Evolutionary conservation across 2,888 invertebrate genomes (phyloP), one percentile per base, ranked within the genome.

Genomic region (Globia sparganii): DNA sequence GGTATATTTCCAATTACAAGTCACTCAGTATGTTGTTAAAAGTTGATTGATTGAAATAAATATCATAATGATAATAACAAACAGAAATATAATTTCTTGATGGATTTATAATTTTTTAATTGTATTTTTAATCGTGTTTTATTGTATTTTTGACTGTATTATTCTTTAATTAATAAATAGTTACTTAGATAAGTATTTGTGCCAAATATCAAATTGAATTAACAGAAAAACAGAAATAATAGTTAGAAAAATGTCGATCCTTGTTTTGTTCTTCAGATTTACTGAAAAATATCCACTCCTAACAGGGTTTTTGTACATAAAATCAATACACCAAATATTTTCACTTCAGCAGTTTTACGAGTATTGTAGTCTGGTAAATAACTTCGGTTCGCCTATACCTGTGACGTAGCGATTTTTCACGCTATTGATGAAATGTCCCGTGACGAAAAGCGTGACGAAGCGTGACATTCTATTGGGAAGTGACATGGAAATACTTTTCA

Each of bases 361-460:
- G n/a, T n/a, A 73, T 18, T 46, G 56, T 2, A 28, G 18, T n/a
- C 56, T 46, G 59, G 56, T 69, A 37, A 78, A 77, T 68, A 56
- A 8, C 69, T 56, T 68, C 18, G 62, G 58, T 59, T 61, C 80
- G 21, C 62, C 53, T 5, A 18, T 65, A 43, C 46, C 62, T 61
- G 59, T 82, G 83, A 72, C 75, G 71, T 64, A 58, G 58, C 75
- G 21, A 83, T 79, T 34, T 53, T 67, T 64, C 75, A 75, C 75
- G 59, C n/a, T 75, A 82, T 79, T 71, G 83, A 83, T 68, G 61
- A 71, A 83, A 79, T 72, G 58, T 64, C 37, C 62, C 71, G 75
- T 75, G 71, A 58, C 83, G 68, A 64, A 69, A 66, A 53, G 71
- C 78, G 70, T 83, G 78, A 74, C 67, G 83, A 53, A 62, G 65